Conservation (phyloP, 1,140 invertebrate species). For the Helicorthomorpha holstii region DNA sequence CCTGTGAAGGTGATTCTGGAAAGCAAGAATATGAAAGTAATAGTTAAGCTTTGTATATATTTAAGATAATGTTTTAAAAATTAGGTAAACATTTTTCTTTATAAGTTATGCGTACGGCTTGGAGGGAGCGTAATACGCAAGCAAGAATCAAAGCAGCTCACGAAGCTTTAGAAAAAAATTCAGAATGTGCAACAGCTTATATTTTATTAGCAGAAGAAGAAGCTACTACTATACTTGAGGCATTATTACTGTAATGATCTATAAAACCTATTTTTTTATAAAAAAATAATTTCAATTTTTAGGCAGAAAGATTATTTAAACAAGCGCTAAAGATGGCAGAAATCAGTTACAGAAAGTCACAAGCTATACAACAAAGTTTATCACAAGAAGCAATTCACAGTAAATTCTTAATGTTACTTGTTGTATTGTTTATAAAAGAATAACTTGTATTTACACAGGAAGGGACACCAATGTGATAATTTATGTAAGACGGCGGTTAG, state of each 20-base stretch:
- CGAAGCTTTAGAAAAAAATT: conserved; percentile 72
- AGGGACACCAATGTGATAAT: conserved; percentile 90
- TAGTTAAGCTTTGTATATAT: conserved; percentile 9
- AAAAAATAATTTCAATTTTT: conserved; percentile 3
- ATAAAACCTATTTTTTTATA: neutral
- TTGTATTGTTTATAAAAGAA: conserved; percentile 4
- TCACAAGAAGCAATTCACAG: conserved; percentile 62
- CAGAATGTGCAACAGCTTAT: conserved; percentile 83
- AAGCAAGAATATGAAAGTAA: conserved; percentile 81
- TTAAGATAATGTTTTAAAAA: neutral
- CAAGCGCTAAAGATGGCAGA: conserved; percentile 78
- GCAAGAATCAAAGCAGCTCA: conserved; percentile 82
- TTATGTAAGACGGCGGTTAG: conserved; percentile 80
- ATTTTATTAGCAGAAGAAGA: conserved; percentile 94
- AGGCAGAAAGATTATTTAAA: conserved; percentile 68
- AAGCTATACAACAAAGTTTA: conserved; percentile 54
- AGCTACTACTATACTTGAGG: conserved; percentile 70
- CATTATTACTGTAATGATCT: neutral
- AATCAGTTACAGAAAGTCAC: conserved; percentile 62
- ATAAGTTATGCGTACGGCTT: conserved; percentile 87
- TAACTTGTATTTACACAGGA: conserved; percentile 23
- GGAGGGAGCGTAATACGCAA: conserved; percentile 85
- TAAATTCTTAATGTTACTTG: conserved; percentile 22
- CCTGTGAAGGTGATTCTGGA: conserved; percentile 73
- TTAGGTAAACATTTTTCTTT: neutral